Conservation (phyloP, 1,140 invertebrate genomes). For the Bilobella aurantiaca region DNA sequence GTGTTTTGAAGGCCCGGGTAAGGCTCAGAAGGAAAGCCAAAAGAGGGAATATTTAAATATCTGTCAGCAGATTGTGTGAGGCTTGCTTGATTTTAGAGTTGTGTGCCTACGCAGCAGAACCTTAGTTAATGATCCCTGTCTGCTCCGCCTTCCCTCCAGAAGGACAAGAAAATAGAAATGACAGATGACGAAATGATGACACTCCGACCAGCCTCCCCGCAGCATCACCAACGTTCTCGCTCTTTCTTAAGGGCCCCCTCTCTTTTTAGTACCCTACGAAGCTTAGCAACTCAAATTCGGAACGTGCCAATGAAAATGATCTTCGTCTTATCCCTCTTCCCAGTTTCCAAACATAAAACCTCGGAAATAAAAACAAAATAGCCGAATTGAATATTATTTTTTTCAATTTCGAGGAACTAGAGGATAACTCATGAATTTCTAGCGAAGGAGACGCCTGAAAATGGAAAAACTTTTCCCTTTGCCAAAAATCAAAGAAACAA, state of each 20-base stretch:
- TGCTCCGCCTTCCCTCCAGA: not conserved
- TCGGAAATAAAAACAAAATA: not conserved
- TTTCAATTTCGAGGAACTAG: too few species aligned
- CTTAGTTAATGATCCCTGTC: not conserved
- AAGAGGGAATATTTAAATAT: not conserved
- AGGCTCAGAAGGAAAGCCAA: not conserved
- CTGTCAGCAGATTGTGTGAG: not conserved
- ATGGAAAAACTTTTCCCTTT: too few species aligned
- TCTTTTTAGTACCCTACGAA: too few species aligned
- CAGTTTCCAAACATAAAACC: not conserved
- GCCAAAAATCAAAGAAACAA: too few species aligned
- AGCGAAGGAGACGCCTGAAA: too few species aligned
- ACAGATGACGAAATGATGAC: not conserved
- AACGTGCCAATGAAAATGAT: not conserved
- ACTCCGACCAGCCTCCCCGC: too few species aligned
- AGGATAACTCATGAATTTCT: too few species aligned
- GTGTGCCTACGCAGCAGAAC: not conserved
- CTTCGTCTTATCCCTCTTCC: not conserved
- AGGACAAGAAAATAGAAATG: not conserved
- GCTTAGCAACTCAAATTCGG: not conserved
- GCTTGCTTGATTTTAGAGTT: too few species aligned
- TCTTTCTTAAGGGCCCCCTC: too few species aligned
- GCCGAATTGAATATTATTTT: not conserved
- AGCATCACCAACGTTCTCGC: too few species aligned
- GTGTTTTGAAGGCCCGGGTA: not conserved